These are phyloP conservation scores for Platyscapa corneri DNA, from an alignment of 1,140 invertebrate species.

Conservation along the genomic window DNA sequence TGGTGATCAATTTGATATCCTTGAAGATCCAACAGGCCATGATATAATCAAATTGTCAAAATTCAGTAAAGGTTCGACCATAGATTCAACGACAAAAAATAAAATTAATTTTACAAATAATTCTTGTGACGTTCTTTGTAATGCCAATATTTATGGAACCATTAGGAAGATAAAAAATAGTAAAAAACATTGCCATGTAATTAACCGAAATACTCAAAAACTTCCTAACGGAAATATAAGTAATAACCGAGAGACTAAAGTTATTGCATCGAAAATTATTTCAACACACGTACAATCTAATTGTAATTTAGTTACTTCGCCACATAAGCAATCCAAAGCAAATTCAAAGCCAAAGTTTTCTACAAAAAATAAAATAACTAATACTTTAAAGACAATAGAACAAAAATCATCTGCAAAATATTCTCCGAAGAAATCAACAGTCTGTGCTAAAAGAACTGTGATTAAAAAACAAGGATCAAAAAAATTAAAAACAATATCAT, in stretches of 20 bases:
- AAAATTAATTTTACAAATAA: background rate
- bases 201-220: background rate
- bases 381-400: background rate
- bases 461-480: constrained; percentile 27
- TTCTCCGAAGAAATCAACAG: background rate
- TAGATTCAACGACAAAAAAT: background rate
- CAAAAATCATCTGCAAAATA: background rate
- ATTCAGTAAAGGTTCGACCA: background rate
- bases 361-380: background rate
- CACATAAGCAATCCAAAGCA: background rate
- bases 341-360: constrained; percentile 11
- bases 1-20: background rate
- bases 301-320: background rate
- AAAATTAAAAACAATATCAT: constrained; percentile 1
- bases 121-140: background rate
- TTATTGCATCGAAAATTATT: background rate
- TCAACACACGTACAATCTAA: background rate
- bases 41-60: constrained; percentile 2
- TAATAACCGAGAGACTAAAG: constrained; percentile 2
- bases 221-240: background rate
- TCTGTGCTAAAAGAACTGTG: background rate
- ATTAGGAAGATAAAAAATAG: constrained; percentile 35
- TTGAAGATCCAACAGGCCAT: background rate
- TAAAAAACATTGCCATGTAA: constrained; percentile 1
- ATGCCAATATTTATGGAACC: background rate